These are phyloP conservation scores for Phragmatobia fuliginosa DNA, from an alignment of 2,888 invertebrate species.

Conservation along the genomic window DNA sequence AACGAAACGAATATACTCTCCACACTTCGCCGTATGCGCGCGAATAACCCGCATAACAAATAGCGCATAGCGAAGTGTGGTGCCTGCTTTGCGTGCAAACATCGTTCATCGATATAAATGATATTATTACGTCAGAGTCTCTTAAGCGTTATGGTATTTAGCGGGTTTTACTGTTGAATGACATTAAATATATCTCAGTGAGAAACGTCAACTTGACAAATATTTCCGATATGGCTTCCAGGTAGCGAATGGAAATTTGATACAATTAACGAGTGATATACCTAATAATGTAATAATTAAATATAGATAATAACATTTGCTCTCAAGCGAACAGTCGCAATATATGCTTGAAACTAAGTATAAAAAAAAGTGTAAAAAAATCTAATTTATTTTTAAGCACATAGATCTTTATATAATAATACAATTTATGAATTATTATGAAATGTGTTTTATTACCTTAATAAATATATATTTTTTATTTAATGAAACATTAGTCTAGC, in stretches of 20 bases:
- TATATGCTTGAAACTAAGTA: background rate
- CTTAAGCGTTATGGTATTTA: no score
- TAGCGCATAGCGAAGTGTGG: no score
- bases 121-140: no score
- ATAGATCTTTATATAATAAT: constrained; percentile 20
- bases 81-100: no score
- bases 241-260: background rate
- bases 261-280: background rate
- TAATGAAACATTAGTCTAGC: no score
- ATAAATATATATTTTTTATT: background rate
- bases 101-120: no score
- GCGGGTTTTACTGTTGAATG: background rate
- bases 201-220: background rate
- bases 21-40: no score
- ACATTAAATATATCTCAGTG: background rate
- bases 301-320: background rate
- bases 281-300: background rate
- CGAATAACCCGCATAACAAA: no score
- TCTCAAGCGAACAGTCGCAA: background rate
- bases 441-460: background rate
- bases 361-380: constrained; percentile 23
- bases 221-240: background rate
- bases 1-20: no score
- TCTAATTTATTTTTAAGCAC: constrained; percentile 49
- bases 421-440: background rate